These are phyloP conservation scores for Clarias gariepinus DNA, from an alignment of 2,113 vertebrate genomes.

Conservation along the genomic window DNA sequence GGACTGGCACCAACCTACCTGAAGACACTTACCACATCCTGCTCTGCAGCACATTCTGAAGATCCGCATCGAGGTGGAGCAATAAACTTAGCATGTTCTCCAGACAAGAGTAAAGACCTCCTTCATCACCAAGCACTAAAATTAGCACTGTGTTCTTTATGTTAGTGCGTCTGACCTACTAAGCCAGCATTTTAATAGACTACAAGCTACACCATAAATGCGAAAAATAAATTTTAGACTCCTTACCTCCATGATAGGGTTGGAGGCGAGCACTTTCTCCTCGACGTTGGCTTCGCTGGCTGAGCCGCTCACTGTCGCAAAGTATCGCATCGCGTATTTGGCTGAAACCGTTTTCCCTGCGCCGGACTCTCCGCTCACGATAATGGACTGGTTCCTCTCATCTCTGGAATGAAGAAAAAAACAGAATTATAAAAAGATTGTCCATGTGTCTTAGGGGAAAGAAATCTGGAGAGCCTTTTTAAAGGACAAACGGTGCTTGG, in stretches of 20 bases:
- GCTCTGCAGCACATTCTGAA: not conserved
- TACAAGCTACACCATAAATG: not conserved
- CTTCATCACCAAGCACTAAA: not conserved
- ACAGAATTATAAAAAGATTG: not conserved
- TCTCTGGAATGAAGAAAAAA: slow-evolving; percentile 74
- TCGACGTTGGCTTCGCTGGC: slow-evolving; percentile 95
- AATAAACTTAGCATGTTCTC: not conserved
- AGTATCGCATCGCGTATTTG: slow-evolving; percentile 98
- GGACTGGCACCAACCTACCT: not conserved
- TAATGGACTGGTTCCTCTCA: slow-evolving; percentile 97
- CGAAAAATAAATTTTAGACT: not conserved
- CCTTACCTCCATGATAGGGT: slow-evolving; percentile 99
- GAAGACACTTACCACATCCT: not conserved
- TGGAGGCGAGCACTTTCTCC: slow-evolving; percentile 96
- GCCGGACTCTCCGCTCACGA: slow-evolving; percentile 84
- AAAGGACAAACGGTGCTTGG: not conserved
- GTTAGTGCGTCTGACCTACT: not conserved
- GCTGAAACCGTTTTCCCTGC: slow-evolving; percentile 97
- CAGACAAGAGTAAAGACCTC: not conserved
- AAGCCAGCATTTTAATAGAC: not conserved
- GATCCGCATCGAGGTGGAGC: not conserved
- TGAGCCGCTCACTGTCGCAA: slow-evolving; percentile 94
- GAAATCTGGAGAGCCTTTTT: not conserved
- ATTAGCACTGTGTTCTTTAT: not conserved
- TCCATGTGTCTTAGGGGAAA: not conserved